phyloP scores from a whole-genome alignment of 1,140 invertebrate species.

The Trissolcus basalis region DNA sequence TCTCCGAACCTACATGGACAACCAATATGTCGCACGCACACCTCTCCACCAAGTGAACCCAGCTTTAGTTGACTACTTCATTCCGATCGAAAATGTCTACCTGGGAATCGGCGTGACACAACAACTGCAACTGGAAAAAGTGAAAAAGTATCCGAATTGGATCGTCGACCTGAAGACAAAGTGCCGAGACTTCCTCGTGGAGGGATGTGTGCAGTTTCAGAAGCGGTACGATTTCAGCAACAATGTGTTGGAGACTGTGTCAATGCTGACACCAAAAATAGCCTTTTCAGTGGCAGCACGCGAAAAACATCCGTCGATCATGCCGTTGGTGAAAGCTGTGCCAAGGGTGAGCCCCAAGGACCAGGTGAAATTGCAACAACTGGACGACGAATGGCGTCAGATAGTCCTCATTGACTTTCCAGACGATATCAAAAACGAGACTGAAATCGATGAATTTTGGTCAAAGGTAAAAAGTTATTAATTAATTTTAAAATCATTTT shows the following conservation, averaged over 20 bases:
- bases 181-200: no score
- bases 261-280: no score
- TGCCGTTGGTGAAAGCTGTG: neutral
- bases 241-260: no score
- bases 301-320: neutral
- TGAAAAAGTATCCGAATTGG: neutral
- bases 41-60: slow-evolving; percentile 7
- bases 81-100: slow-evolving; percentile 10
- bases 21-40: slow-evolving; percentile 1
- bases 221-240: no score
- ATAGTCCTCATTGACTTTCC: slow-evolving; percentile 5
- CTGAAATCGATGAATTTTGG: slow-evolving; percentile 13
- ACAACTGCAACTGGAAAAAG: slow-evolving; percentile 2
- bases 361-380: neutral
- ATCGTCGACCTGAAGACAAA: no score
- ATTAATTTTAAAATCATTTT: neutral
- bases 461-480: slow-evolving; percentile 11
- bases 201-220: no score
- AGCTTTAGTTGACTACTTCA: neutral
- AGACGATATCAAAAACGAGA: slow-evolving; percentile 6
- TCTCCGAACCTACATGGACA: neutral
- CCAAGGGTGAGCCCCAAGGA: slow-evolving; percentile 2
- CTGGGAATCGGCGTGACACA: slow-evolving; percentile 8
- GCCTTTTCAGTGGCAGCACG: neutral
- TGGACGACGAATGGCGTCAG: slow-evolving; percentile 12